Conservation (phyloP, 2,113 vertebrate species). For the Peromyscus californicus region DNA sequence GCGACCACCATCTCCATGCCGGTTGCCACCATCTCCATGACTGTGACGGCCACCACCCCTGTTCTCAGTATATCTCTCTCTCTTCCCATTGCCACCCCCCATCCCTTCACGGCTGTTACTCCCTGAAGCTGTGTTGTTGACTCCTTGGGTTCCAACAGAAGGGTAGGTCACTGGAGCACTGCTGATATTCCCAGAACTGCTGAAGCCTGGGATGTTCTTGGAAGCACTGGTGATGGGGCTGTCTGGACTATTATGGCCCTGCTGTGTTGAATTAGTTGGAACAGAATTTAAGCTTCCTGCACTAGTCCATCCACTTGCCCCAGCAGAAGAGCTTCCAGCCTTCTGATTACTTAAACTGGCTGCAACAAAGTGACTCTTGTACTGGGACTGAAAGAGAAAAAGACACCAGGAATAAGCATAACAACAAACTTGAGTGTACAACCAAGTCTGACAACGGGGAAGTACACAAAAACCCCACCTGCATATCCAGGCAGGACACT, state of each 20-base stretch:
- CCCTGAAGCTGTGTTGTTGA: conserved; percentile 83
- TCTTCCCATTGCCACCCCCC: conserved; percentile 73
- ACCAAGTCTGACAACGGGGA: not conserved
- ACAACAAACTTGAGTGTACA: not conserved
- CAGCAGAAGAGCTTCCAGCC: conserved; percentile 92
- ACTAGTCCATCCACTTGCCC: conserved; percentile 97
- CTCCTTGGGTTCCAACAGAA: conserved; percentile 77
- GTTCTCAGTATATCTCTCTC: conserved; percentile 83
- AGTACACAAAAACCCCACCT: not conserved
- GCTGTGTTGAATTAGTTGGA: conserved; percentile 90
- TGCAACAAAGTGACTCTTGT: conserved; percentile 98
- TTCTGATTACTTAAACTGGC: conserved; percentile 95
- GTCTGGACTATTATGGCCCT: conserved; percentile 79
- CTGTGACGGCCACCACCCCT: conserved; percentile 83
- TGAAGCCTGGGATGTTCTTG: conserved; percentile 85
- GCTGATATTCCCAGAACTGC: conserved; percentile 87
- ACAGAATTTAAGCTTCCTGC: conserved; percentile 97
- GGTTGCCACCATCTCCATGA: conserved; percentile 83
- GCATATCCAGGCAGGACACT: not conserved
- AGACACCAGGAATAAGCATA: not conserved
- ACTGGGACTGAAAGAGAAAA: conserved; percentile 91
- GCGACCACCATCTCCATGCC: conserved; percentile 87
- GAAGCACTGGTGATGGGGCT: conserved; percentile 56
- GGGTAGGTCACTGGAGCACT: conserved; percentile 89
- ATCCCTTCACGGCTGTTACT: conserved; percentile 84